phyloP scores from a whole-genome alignment of 2,888 invertebrate genomes.

The Byasa hedistus region DNA sequence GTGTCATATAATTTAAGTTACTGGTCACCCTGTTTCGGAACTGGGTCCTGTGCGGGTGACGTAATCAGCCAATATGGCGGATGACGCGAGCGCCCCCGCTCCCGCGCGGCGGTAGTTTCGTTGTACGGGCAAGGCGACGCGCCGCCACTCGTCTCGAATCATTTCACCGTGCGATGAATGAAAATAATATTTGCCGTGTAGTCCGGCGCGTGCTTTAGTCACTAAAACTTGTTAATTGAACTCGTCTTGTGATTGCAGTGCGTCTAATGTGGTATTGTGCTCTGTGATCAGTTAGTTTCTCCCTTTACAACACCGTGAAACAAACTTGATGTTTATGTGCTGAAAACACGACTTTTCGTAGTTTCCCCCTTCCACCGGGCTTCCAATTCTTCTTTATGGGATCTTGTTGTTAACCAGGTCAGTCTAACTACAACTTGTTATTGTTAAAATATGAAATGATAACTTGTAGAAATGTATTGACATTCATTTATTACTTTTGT shows the following conservation, averaged over 20 bases:
- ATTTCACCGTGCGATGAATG: constrained; percentile 73
- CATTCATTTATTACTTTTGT: neutral
- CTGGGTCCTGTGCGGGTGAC: constrained; percentile 49
- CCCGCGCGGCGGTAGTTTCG: constrained; percentile 50
- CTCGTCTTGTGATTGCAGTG: constrained; percentile 53
- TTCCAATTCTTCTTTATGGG: constrained; percentile 69
- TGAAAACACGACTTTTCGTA: constrained; percentile 56
- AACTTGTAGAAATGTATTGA: neutral
- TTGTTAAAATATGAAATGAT: neutral
- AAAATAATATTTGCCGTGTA: constrained; percentile 55
- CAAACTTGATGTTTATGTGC: constrained; percentile 71
- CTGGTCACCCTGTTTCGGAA: too few species aligned
- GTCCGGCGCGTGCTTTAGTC: constrained; percentile 49
- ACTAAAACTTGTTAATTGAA: constrained; percentile 53
- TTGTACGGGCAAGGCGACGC: constrained; percentile 51
- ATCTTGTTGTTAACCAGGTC: constrained; percentile 76
- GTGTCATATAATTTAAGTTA: too few species aligned
- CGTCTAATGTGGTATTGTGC: constrained; percentile 67
- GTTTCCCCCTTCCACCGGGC: constrained; percentile 52
- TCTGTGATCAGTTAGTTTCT: constrained; percentile 67
- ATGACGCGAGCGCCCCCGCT: constrained; percentile 70
- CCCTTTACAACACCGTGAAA: constrained; percentile 64
- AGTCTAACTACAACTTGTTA: constrained; percentile 32
- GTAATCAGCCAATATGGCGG: constrained; percentile 77
- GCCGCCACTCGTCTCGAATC: constrained; percentile 61